Evolutionary conservation across 2,113 vertebrate genomes (phyloP).

Genomic region (Gambusia holbrooki): DNA sequence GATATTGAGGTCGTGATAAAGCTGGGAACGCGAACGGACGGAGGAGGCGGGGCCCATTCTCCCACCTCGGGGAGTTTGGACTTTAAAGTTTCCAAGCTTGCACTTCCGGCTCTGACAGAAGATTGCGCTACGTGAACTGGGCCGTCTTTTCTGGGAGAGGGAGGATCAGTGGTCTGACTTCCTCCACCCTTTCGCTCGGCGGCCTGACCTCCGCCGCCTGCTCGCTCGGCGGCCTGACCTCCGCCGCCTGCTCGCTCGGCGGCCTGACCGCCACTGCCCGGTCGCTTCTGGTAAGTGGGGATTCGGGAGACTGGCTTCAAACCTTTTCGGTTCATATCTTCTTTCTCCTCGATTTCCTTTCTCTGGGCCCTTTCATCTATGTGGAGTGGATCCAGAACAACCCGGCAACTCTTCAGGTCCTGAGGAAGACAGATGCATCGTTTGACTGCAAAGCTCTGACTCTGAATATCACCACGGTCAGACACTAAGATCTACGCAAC

Average conservation of each 20-base stretch:
- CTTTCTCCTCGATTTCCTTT: conserved; percentile 68
- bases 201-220: too few relatives aligned
- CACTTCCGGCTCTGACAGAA: conserved; percentile 38
- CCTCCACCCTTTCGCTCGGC: conserved; percentile 35
- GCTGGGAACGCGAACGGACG: conserved; percentile 34
- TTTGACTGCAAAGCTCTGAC: not conserved
- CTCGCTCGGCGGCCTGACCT: too few relatives aligned
- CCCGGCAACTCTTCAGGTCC: conserved; percentile 59
- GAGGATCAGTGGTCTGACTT: conserved; percentile 35
- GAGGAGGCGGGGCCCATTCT: conserved; percentile 42
- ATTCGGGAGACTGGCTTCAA: conserved; percentile 74
- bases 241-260: conserved; percentile 11
- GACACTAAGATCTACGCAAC: not conserved
- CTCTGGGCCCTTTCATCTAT: conserved; percentile 33
- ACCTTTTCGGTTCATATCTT: conserved; percentile 70
- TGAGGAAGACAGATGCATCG: conserved; percentile 26
- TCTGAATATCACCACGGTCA: not conserved
- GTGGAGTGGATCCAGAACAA: conserved; percentile 64
- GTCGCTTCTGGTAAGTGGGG: conserved; percentile 78
- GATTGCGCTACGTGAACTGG: conserved; percentile 22
- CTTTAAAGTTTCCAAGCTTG: conserved; percentile 32
- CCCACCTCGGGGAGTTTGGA: conserved; percentile 45
- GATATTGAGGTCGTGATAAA: conserved; percentile 15
- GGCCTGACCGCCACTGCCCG: conserved; percentile 27
- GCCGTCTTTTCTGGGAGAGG: conserved; percentile 51